Evolutionary conservation across 2,888 invertebrate species (phyloP), one percentile per base, ranked within the genome.

Genomic region (Fabriciana adippe): DNA sequence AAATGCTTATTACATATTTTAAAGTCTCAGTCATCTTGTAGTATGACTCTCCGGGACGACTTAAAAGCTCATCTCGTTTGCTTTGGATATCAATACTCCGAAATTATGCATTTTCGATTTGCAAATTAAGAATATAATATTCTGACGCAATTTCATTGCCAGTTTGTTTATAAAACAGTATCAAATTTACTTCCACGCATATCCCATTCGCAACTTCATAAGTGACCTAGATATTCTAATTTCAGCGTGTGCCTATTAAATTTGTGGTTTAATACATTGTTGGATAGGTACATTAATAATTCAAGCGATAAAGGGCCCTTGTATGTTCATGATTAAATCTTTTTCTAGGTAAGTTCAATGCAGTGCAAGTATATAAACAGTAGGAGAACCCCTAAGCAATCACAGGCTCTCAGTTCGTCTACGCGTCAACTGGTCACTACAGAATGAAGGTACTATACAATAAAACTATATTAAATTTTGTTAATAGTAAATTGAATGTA

Each of bases 391-490:
- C 88, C 89, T 79, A 81, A 69, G 70, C 80, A 78, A 80, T 83
- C 90, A 90, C 81, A 86, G 80, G 72, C 74, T 67, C 82, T 76
- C 72, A 78, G 82, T 65, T 63, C 72, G 69, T 66, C 70, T 63
- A 68, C 77, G 80, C 79, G 78, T 75, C 81, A 80, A 82, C 78
- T 79, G 76, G 77, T 81, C 75, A 79, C 83, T 75, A 73, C 85
- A 88, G 81, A 79, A 91, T 91, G 91, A 89, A 91, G 91, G 91
- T 89, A 88, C 14, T 11, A 41, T 41, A 41, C 8, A 41, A 41
- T 41, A 41, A 41, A 8, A 8, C 11, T 35, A 35, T 35, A 35
- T 35, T 35, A 35, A 35, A 35, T 4, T 26, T 26, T 26, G 8
- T 35, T 8, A 35, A 8, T 35, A 35, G 8, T 11, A 41, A 11